phyloP scores from a whole-genome alignment of 2,888 invertebrate species.

The Mythimna impura region DNA sequence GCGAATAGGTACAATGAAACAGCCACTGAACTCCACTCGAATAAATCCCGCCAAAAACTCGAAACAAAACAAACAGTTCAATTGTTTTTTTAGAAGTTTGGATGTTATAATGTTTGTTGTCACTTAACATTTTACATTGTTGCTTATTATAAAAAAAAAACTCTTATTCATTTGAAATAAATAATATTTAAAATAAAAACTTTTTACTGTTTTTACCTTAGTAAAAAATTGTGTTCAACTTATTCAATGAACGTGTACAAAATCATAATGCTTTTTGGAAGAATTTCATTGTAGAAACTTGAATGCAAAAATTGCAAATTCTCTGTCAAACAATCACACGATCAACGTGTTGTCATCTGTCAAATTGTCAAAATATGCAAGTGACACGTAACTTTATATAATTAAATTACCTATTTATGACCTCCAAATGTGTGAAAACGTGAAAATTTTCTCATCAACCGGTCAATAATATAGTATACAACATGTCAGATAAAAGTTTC shows the following conservation, averaged over 20 bases:
- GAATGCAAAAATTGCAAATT: slow-evolving; percentile 51
- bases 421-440: slow-evolving; percentile 88
- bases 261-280: neutral
- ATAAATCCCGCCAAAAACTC: too few relatives aligned
- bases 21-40: too few relatives aligned
- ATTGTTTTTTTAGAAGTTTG: neutral
- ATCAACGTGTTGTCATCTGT: slow-evolving; percentile 67
- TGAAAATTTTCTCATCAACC: slow-evolving; percentile 80
- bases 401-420: slow-evolving; percentile 88
- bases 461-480: slow-evolving; percentile 73
- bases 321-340: slow-evolving; percentile 56
- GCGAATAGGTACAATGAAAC: too few relatives aligned
- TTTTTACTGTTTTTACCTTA: neutral
- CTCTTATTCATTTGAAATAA: neutral
- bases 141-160: neutral
- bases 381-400: slow-evolving; percentile 89
- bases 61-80: too few relatives aligned
- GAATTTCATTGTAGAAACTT: slow-evolving; percentile 19
- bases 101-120: slow-evolving; percentile 19
- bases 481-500: slow-evolving; percentile 88
- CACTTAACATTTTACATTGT: neutral
- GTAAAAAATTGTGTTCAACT: neutral
- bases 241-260: neutral
- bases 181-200: neutral
- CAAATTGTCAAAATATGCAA: slow-evolving; percentile 86